Conservation (phyloP, 1,140 invertebrate species). For the Diachasma alloeum region DNA sequence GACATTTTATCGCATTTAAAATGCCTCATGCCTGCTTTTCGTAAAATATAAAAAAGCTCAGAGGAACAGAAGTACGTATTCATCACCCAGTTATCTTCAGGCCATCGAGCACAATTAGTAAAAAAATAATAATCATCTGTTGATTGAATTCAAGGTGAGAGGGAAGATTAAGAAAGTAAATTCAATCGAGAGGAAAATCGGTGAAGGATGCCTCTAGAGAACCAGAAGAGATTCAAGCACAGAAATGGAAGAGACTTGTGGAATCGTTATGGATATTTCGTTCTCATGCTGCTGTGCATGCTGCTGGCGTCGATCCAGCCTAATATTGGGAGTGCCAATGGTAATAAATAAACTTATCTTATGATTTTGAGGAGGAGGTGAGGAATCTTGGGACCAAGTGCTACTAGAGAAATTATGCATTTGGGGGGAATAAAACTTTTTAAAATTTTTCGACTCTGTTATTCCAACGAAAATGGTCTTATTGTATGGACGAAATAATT, state of each 20-base stretch:
- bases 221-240: background rate
- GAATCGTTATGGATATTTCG: constrained; percentile 53
- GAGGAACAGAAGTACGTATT: background rate
- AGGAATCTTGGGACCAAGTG: background rate
- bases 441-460: too few species aligned
- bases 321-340: constrained; percentile 55
- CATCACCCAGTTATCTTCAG: background rate
- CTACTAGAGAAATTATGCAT: background rate
- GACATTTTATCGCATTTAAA: background rate
- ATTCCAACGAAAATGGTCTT: too few species aligned
- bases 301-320: constrained; percentile 54
- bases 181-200: background rate
- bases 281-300: constrained; percentile 55
- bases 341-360: constrained; percentile 40
- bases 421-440: too few species aligned
- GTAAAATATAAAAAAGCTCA: too few species aligned
- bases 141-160: background rate
- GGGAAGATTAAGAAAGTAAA: background rate
- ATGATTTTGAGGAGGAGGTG: background rate
- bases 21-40: background rate
- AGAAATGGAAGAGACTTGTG: constrained; percentile 38
- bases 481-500: too few species aligned
- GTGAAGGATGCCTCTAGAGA: background rate
- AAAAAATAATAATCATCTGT: background rate
- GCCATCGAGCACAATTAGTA: background rate